These are phyloP conservation scores for Planococcus citri DNA, from an alignment of 1,140 invertebrate species.

Conservation along the genomic window DNA sequence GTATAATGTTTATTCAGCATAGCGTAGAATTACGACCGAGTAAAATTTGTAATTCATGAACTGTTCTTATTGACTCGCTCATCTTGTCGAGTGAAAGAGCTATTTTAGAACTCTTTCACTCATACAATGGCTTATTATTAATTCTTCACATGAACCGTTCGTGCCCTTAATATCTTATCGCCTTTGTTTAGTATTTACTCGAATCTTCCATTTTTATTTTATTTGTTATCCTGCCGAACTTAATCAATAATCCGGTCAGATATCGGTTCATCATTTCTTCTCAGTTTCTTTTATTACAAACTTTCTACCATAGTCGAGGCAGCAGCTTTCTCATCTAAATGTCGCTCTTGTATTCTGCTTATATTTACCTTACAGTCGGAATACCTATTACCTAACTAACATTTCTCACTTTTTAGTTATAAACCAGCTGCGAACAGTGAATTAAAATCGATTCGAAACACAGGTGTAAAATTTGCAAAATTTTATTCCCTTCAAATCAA, in stretches of 20 bases:
- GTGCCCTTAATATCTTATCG: constrained; percentile 17
- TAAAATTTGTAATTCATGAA: constrained; percentile 18
- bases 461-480: background rate
- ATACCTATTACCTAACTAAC: too few relatives aligned
- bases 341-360: too few relatives aligned
- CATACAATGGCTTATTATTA: constrained; percentile 17
- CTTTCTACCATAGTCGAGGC: background rate
- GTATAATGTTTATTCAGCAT: background rate
- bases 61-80: constrained; percentile 16
- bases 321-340: background rate
- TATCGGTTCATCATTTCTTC: constrained; percentile 22
- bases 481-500: too few relatives aligned
- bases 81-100: background rate
- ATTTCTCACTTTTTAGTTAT: background rate
- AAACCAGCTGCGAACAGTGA: background rate
- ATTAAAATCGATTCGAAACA: background rate
- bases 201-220: constrained; percentile 13
- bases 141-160: constrained; percentile 13
- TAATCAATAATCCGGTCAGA: constrained; percentile 16
- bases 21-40: background rate
- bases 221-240: background rate
- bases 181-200: constrained; percentile 16
- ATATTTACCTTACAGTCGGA: background rate
- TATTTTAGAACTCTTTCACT: constrained; percentile 1
- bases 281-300: constrained; percentile 39